phyloP scores from a whole-genome alignment of 2,113 vertebrate genomes.

The Felis chaus region DNA sequence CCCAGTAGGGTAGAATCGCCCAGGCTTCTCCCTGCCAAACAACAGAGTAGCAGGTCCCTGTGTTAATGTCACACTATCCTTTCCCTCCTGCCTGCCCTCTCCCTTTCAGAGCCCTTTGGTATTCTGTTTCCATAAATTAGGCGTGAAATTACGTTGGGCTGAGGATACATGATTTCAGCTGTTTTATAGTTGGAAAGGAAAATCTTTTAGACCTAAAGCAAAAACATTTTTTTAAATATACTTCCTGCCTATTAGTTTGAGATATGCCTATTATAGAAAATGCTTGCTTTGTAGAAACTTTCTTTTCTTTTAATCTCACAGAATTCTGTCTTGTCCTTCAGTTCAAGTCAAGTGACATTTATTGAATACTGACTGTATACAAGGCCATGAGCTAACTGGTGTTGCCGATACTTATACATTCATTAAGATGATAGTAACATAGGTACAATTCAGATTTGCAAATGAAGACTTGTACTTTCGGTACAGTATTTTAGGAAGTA shows the following conservation, averaged over 20 bases:
- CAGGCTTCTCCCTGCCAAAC: slow-evolving; percentile 69
- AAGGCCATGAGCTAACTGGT: background rate
- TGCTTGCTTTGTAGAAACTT: slow-evolving; percentile 66
- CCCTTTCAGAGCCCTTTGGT: slow-evolving; percentile 71
- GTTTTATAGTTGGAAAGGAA: slow-evolving; percentile 79
- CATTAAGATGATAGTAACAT: background rate
- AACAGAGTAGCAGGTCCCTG: slow-evolving; percentile 75
- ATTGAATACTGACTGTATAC: background rate
- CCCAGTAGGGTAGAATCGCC: slow-evolving; percentile 78
- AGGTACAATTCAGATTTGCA: background rate
- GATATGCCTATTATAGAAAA: slow-evolving; percentile 67
- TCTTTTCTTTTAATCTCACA: slow-evolving; percentile 38
- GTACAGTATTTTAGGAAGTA: background rate
- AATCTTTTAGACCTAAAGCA: slow-evolving; percentile 71
- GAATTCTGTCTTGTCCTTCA: slow-evolving; percentile 57
- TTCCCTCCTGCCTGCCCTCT: slow-evolving; percentile 67
- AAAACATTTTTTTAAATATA: slow-evolving; percentile 68
- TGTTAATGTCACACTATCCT: slow-evolving; percentile 70
- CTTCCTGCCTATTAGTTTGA: slow-evolving; percentile 79
- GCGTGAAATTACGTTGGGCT: slow-evolving; percentile 80
- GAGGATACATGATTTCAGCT: slow-evolving; percentile 82
- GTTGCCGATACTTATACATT: background rate
- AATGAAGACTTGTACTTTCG: background rate
- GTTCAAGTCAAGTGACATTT: background rate
- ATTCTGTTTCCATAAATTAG: slow-evolving; percentile 83